A percentile compares a stretch with the other conserved stretches of the same genome.
phyloP scores from a whole-genome alignment of 2,888 invertebrate species.

The Chloromyia formosa region DNA sequence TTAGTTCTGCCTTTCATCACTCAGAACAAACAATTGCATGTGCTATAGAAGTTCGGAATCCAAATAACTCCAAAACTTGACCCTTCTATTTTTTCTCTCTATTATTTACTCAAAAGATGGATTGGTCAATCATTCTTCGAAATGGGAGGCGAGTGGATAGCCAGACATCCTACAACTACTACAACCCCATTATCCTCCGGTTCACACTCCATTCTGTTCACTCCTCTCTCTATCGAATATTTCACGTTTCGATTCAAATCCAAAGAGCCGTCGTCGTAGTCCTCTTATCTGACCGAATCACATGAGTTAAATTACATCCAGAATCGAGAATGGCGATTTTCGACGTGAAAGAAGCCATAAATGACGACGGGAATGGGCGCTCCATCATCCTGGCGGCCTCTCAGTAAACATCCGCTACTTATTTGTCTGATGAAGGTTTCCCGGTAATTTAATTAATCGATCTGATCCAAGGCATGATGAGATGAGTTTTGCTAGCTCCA shows the following conservation, averaged over 20 bases:
- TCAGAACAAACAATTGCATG: too few relatives aligned
- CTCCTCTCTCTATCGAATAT: neutral
- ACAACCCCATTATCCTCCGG: neutral
- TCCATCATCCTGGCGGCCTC: neutral
- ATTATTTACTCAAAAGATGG: slow-evolving; percentile 47
- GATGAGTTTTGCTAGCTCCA: neutral
- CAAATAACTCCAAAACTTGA: neutral
- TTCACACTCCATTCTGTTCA: slow-evolving; percentile 44
- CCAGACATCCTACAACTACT: neutral
- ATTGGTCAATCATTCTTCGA: slow-evolving; percentile 44
- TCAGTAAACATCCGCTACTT: slow-evolving; percentile 40
- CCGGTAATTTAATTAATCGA: slow-evolving; percentile 50
- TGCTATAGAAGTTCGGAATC: neutral
- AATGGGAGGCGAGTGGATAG: slow-evolving; percentile 7
- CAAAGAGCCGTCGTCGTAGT: neutral
- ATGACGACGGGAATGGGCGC: slow-evolving; percentile 2
- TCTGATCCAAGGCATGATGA: slow-evolving; percentile 27
- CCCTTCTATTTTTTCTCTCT: slow-evolving; percentile 20
- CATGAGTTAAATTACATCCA: slow-evolving; percentile 27
- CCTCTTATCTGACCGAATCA: neutral
- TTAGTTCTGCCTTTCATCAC: neutral
- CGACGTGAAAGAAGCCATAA: slow-evolving; percentile 4
- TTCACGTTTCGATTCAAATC: neutral
- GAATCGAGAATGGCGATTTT: neutral
- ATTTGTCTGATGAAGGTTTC: slow-evolving; percentile 42